Conservation (phyloP, 2,797 vertebrate genomes). For the Anas capensis region DNA sequence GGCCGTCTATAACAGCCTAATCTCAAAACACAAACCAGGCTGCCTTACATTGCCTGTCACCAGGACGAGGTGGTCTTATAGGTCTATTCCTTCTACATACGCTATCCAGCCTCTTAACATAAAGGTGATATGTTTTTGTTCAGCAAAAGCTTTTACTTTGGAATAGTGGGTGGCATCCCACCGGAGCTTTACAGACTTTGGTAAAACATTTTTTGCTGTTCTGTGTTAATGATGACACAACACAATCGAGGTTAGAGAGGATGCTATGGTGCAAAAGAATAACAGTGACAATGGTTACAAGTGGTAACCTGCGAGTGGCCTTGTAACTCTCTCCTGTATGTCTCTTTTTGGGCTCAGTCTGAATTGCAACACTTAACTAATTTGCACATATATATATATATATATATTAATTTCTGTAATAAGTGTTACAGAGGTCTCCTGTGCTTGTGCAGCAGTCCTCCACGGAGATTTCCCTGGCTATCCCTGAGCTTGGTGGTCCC, state of each 20-base stretch:
- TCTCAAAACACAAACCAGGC: background rate
- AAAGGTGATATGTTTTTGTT: accelerated
- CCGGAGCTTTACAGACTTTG: background rate
- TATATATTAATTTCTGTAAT: background rate
- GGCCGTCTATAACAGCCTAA: background rate
- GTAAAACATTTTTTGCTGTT: background rate
- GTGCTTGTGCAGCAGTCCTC: background rate
- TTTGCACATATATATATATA: background rate
- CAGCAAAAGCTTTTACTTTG: background rate
- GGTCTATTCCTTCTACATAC: background rate
- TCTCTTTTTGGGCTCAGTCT: background rate
- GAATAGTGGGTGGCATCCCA: background rate
- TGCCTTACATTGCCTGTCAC: background rate
- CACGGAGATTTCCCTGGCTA: background rate
- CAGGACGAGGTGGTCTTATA: background rate
- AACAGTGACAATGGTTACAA: background rate
- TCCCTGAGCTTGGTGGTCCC: background rate
- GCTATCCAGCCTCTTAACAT: background rate
- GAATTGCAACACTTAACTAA: background rate
- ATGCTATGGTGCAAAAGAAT: background rate
- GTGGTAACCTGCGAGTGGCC: background rate
- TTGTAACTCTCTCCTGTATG: background rate
- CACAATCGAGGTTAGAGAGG: background rate
- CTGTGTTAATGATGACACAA: background rate
- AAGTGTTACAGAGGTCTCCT: background rate